These are phyloP conservation scores for Megalonaias nervosa DNA, from an alignment of 1,140 invertebrate species.

Conservation along the genomic window DNA sequence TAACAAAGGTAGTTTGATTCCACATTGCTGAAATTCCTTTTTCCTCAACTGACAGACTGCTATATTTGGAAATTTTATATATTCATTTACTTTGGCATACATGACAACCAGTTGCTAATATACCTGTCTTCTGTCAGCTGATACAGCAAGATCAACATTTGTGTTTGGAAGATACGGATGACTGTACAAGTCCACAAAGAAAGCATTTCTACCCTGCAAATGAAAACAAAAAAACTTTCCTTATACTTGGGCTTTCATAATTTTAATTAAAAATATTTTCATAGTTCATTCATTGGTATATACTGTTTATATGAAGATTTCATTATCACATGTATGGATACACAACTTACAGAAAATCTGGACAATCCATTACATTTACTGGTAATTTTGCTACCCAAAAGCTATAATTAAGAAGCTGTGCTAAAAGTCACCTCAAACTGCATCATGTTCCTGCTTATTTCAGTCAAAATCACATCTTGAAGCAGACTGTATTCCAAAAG, in stretches of 20 bases:
- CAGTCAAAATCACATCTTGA: no score
- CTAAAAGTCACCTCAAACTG: no score
- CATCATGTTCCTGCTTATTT: no score
- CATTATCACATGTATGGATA: no score
- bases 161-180: constrained; percentile 67
- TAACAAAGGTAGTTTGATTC: background rate
- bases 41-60: background rate
- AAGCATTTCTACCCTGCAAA: constrained; percentile 69
- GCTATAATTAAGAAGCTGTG: no score
- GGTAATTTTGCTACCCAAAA: no score
- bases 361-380: no score
- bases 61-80: background rate
- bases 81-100: background rate
- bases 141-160: constrained; percentile 65
- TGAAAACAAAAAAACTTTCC: constrained; percentile 26
- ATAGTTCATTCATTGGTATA: background rate
- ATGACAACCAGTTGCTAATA: background rate
- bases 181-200: constrained; percentile 72
- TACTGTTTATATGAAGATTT: background rate
- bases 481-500: no score
- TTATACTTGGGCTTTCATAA: background rate
- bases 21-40: background rate
- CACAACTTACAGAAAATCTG: no score
- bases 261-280: background rate
- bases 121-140: constrained; percentile 59